Evolutionary conservation across 2,888 invertebrate species (phyloP), one percentile per base, ranked within the genome.

Genomic region (Mechanitis messenoides): DNA sequence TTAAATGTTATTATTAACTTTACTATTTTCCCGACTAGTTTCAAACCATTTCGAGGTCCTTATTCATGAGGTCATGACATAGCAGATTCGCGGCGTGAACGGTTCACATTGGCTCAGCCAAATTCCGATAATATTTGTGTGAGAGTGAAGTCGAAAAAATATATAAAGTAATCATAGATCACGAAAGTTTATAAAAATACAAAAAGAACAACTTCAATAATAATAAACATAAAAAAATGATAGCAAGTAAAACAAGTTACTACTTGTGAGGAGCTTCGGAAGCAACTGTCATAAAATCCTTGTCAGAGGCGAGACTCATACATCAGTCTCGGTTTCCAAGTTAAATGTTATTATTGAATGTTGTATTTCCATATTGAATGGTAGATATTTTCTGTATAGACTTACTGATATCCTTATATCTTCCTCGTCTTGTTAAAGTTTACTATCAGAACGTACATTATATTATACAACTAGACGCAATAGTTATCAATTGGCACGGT

Each of bases 221-320:
- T 11, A 11, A 3, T 11, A 42, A 42, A 42, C 9, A 42, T 2
- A 42, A 9, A 42, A 3, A 9, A 42, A 42, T 42, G 6, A 9
- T 42, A 9, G 9, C 9, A 11, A 9, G 2, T 42, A 3, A 9
- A 42, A 42, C 50, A 31, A 9, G 31, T 9, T 9, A 28, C 7
- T n/a, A 31, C 31, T 31, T 31, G 11, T 50, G 2, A 31, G 31
- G 28, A 31, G 5, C 50, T 50, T 31, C 42, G 9, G 42, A 50
- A 7, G 31, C 11, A 31, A 31, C 7, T 7, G 9, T 61, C 53
- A 46, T 64, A 60, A 63, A 60, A 46, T 46, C n/a, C 54, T 59
- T 46, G 61, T 64, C 64, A 60, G 54, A 58, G 55, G 57, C 57
- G 63, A 63, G 59, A 63, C 56, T 31, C 61, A 58, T 62, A 58